Base-by-base conservation (phyloP, 2,797 vertebrate species). In the Simalia tracyae region DNA sequence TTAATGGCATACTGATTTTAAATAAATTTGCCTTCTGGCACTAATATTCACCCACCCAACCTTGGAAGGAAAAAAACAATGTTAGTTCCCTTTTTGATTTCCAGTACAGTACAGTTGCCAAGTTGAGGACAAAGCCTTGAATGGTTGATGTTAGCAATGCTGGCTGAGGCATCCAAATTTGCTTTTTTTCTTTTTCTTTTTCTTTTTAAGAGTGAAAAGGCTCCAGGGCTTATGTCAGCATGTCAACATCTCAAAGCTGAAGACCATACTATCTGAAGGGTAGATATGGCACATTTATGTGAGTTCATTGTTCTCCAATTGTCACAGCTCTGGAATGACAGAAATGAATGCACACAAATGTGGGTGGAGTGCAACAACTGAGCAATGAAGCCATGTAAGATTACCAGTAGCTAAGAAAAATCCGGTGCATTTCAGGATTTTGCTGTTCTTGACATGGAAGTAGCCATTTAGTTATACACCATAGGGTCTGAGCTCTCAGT, bases 1-100 rank as follows among this genome's bases (percentile, higher is more conserved):
- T 89, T 81, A 89, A 89, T 89, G 61, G 81, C 50, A 11, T 54
- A 85, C 81, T 86, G 76, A 60, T 92, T 86, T 85, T 89, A 31
- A 89, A 84, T 57, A 56, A 57, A 89, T 85, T 46, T 92, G 76
- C 31, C 76, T 59, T 66, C 36, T n/a, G 14, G 0, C n/a, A 63
- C 57, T 84, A 22, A 42, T 66, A 56, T 28, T 9, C 24, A 57
- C 31, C 57, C 87, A 84, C 84, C 46, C 86, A 91, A 84, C 87
- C 72, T 84, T 87, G 72, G 87, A 86, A 88, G 91, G n/a, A 54
- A 72, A 42, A 66, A 28, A 89, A 59, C n/a, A 64, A 22, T 2
- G 14, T 59, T 54, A 19, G 61, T 88, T 63, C 46, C 26, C 59
- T 54, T 63, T 36, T 56, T 12, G 72, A 50, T 64, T 89, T 92